These are phyloP conservation scores for Caenorhabditis panamensis DNA, from an alignment of 2,888 invertebrate species.

Conservation along the genomic window DNA sequence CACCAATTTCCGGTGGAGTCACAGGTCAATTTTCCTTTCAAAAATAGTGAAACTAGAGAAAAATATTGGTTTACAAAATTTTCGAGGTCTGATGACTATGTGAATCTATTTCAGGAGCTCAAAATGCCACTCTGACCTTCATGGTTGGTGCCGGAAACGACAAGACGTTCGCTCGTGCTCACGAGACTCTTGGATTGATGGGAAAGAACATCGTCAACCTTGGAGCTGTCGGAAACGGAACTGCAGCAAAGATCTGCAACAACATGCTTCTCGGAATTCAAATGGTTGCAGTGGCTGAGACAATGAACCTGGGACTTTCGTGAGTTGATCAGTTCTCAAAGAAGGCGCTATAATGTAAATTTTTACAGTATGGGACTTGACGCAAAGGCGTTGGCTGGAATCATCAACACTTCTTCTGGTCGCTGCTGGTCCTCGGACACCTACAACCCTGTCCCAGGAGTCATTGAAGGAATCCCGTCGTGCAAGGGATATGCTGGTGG, in stretches of 20 bases:
- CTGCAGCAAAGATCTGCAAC: constrained; percentile 96
- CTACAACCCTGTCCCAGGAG: constrained; percentile 96
- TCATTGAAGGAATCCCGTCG: constrained; percentile 91
- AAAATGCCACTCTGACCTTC: constrained; percentile 93
- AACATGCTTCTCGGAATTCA: constrained; percentile 93
- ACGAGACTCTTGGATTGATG: constrained; percentile 85
- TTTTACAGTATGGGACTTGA: constrained; percentile 86
- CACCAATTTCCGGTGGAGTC: constrained; percentile 96
- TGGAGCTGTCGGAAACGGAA: constrained; percentile 92
- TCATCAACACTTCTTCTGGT: constrained; percentile 95
- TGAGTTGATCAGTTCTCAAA: constrained; percentile 18
- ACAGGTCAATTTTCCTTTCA: constrained; percentile 79
- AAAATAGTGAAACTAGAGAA: background rate
- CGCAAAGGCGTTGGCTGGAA: constrained; percentile 89
- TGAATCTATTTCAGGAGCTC: constrained; percentile 88
- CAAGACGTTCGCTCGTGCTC: constrained; percentile 86
- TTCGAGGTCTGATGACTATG: too few species aligned
- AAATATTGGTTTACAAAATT: too few species aligned
- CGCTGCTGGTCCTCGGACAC: constrained; percentile 96
- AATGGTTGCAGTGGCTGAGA: constrained; percentile 95
- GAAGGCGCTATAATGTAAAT: background rate
- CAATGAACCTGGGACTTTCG: constrained; percentile 90
- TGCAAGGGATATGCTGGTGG: constrained; percentile 89
- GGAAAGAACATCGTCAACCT: constrained; percentile 91
- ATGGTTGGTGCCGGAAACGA: constrained; percentile 90